A percentile compares a stretch with the other conserved stretches of the same genome.
phyloP scores from a whole-genome alignment of 1,140 invertebrate species.

The Ceratitis capitata region DNA sequence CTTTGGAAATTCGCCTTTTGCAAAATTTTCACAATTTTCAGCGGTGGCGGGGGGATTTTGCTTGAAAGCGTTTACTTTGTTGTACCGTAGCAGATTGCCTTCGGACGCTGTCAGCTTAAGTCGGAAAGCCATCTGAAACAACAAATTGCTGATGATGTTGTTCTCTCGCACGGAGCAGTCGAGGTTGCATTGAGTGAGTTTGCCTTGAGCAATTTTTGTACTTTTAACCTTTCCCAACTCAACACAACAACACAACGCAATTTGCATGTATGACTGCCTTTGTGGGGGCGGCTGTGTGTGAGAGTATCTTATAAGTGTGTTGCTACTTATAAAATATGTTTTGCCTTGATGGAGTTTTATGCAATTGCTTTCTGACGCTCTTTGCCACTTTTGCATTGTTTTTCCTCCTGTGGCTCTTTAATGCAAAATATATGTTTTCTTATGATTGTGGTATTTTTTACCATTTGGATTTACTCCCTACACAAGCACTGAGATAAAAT shows the following conservation, averaged over 20 bases:
- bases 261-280: neutral
- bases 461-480: neutral
- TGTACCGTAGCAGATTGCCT: neutral
- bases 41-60: neutral
- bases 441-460: neutral
- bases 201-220: constrained; percentile 11
- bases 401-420: neutral
- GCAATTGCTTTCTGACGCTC: neutral
- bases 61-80: constrained; percentile 6
- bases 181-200: neutral
- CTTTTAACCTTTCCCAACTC: constrained; percentile 22
- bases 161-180: neutral
- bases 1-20: neutral
- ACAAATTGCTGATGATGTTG: constrained; percentile 23
- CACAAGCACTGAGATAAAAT: neutral
- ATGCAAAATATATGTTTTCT: constrained; percentile 7
- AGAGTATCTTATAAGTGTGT: neutral
- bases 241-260: neutral
- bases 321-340: constrained; percentile 20
- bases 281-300: neutral
- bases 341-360: constrained; percentile 10
- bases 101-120: constrained; percentile 22
- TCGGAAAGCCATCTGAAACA: constrained; percentile 24
- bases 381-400: neutral
- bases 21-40: neutral